Percentiles rank a stretch among this genome's conserved stretches.
These are phyloP conservation scores for Rhynchotus rufescens DNA, from an alignment of 2,797 vertebrate genomes.

Conservation along the genomic window DNA sequence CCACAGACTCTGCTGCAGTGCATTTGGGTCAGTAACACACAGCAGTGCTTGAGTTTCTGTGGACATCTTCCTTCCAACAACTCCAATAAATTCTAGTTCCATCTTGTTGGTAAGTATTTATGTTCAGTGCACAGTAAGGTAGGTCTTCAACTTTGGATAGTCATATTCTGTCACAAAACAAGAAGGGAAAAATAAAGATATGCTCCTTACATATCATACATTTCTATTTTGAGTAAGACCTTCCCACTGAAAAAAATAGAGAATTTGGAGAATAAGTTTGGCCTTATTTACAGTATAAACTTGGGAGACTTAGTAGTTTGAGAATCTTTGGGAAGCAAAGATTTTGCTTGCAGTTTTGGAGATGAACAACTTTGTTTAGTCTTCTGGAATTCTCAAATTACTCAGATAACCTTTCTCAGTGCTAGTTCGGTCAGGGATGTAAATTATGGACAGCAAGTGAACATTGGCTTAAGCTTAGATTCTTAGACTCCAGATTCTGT, in stretches of 20 bases:
- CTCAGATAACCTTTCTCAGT: background rate
- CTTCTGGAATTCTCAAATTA: conserved; percentile 17
- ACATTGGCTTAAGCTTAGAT: background rate
- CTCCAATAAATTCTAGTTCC: background rate
- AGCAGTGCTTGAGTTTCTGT: background rate
- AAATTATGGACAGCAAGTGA: background rate
- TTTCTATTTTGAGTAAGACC: background rate
- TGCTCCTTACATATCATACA: background rate
- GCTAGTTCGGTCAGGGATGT: background rate
- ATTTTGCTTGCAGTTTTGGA: background rate
- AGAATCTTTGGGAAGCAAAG: background rate
- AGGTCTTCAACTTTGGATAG: background rate
- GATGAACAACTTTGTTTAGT: background rate
- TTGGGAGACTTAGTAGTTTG: background rate
- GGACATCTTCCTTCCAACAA: background rate
- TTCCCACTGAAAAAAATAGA: background rate
- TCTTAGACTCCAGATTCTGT: background rate
- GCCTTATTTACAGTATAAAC: background rate
- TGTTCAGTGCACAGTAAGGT: background rate
- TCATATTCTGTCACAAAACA: background rate
- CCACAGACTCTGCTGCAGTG: background rate
- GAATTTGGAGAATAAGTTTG: background rate
- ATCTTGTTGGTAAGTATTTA: background rate
- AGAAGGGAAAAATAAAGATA: background rate
- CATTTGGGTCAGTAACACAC: background rate